Base-by-base conservation (phyloP, 2,113 vertebrate genomes). In the Istiophorus platypterus region DNA sequence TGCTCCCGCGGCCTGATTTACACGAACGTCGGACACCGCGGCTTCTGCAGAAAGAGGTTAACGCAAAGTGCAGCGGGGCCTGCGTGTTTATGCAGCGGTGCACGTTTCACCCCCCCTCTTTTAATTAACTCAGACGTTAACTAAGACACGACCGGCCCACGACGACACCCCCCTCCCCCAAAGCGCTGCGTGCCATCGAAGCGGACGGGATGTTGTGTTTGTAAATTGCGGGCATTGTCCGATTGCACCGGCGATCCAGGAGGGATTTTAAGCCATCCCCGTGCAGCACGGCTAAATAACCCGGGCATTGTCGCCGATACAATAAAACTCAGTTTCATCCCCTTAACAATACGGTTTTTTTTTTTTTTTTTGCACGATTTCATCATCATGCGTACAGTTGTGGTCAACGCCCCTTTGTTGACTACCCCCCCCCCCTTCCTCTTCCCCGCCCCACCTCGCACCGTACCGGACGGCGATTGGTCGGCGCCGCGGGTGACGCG, bases 401-500 rank as follows among this genome's bases (percentile, higher is more conserved):
- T 39, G 54, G 85, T 57, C 2, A 31, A 84, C 88, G 69, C 89
- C 89, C 76, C 78, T 68, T 67, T 69, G 34, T 59, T 62, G 65
- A 72, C 59, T 26, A n/a, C n/a, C n/a, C n/a, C n/a, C n/a, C n/a
- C n/a, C n/a, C n/a, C n/a, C n/a, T n/a, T n/a, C n/a, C n/a, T n/a
- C n/a, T n/a, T n/a, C n/a, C n/a, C n/a, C n/a, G n/a, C n/a, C n/a
- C n/a, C n/a, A n/a, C n/a, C n/a, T n/a, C n/a, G n/a, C n/a, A 20
- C 3, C 5, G 20, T 14, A 27, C 77, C 51, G 8, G 0, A 63
- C 79, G 20, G 0, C 59, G 65, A 90, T 86, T 93, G 90, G 92
- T 76, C 54, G n/a, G n/a, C n/a, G n/a, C 5, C 1, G 71, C 26
- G 2, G 0, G 5, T 94, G 93, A 95, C 93, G 90, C 49, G 15